Evolutionary conservation across 2,888 invertebrate genomes (phyloP).

Genomic region (Endotricha flammealis): DNA sequence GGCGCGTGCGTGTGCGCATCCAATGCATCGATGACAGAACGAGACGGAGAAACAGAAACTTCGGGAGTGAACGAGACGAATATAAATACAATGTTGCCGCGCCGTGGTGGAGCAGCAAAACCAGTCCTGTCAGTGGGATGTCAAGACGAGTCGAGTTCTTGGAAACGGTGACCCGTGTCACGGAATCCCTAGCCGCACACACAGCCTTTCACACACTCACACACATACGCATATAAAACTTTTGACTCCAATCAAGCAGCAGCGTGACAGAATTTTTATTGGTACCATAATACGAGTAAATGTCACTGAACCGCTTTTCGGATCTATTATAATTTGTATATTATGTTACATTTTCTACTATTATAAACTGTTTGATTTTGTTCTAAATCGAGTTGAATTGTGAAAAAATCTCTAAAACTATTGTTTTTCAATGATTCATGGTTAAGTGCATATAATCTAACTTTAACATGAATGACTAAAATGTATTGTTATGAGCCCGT

Average conservation of each 20-base stretch:
- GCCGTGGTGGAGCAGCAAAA: constrained; percentile 66
- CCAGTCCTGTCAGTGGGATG: constrained; percentile 77
- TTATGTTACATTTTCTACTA: constrained; percentile 2
- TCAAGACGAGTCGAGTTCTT: constrained; percentile 75
- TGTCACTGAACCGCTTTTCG: constrained; percentile 17
- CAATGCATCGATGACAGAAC: constrained; percentile 48
- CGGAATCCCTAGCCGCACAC: constrained; percentile 73
- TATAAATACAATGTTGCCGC: constrained; percentile 60
- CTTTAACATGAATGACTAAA: too few relatives aligned
- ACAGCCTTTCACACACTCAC: constrained; percentile 33
- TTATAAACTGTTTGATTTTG: background rate
- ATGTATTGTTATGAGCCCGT: too few relatives aligned
- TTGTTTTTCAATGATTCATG: too few relatives aligned
- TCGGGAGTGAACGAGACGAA: constrained; percentile 43
- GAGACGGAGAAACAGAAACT: constrained; percentile 29
- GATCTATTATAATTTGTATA: constrained; percentile 15
- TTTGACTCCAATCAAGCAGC: constrained; percentile 41
- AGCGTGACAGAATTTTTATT: constrained; percentile 45
- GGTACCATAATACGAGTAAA: constrained; percentile 28
- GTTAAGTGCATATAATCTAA: too few relatives aligned
- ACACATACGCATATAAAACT: constrained; percentile 29
- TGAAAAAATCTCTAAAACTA: too few relatives aligned
- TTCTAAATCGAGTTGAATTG: background rate
- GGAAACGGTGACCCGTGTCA: constrained; percentile 78
- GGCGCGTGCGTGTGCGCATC: constrained; percentile 71